phyloP scores from a whole-genome alignment of 2,797 vertebrate genomes.

The Chaetophractus vellerosus region DNA sequence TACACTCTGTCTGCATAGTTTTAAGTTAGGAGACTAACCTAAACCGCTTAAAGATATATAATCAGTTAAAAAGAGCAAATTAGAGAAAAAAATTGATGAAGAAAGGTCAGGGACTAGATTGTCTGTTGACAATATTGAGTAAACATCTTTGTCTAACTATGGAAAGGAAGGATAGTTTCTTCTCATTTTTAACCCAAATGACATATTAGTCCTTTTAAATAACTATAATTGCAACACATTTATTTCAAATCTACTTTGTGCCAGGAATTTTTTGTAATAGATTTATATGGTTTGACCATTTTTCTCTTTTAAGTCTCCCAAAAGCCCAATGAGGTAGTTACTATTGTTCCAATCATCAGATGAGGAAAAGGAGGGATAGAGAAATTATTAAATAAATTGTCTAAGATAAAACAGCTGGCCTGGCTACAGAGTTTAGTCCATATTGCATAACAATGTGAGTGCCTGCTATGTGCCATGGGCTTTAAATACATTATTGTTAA shows the following conservation, averaged over 20 bases:
- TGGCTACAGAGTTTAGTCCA: background rate
- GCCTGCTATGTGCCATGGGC: background rate
- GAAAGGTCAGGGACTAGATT: background rate
- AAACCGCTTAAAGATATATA: background rate
- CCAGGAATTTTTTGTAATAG: background rate
- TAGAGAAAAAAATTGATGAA: background rate
- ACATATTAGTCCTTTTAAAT: background rate
- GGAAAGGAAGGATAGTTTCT: background rate
- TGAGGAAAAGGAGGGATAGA: background rate
- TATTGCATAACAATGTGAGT: background rate
- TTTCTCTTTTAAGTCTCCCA: background rate
- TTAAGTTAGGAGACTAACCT: slow-evolving; percentile 1
- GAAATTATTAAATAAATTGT: background rate
- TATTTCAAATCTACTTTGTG: background rate
- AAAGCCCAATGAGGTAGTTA: background rate
- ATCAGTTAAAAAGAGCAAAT: background rate
- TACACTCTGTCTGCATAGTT: background rate
- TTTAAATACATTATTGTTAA: background rate
- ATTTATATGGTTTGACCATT: background rate
- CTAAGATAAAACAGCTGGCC: background rate
- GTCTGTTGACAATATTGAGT: background rate
- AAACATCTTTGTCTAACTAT: background rate
- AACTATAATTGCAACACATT: background rate
- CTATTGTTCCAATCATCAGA: no score
- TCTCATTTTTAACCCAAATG: background rate